Percentiles rank a stretch among this genome's conserved stretches.
phyloP scores from a whole-genome alignment of 2,888 invertebrate species.

The Pristionchus japonicus region DNA sequence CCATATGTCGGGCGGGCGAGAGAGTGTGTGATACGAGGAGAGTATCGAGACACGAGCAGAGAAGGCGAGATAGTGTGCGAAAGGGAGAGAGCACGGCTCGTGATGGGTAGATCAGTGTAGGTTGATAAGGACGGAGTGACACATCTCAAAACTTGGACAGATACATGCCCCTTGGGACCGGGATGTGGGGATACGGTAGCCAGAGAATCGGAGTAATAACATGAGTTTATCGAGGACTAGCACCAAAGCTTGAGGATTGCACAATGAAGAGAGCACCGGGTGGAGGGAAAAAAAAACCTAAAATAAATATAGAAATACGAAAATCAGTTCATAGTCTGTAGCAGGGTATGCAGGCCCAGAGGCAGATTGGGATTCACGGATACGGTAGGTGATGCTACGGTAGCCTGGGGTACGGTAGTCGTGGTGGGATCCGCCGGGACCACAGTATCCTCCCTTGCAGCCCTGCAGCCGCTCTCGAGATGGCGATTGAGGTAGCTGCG shows the following conservation, averaged over 20 bases:
- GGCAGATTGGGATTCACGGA: background rate
- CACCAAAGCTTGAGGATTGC: background rate
- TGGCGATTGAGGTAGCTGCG: conserved; percentile 94
- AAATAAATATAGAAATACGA: no score
- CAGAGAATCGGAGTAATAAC: background rate
- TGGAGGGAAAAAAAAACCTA: background rate
- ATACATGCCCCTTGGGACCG: background rate
- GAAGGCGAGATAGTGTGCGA: background rate
- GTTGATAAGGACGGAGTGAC: background rate
- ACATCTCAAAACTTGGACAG: conserved; percentile 11
- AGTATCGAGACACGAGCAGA: no score
- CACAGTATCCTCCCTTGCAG: background rate
- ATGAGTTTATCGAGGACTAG: background rate
- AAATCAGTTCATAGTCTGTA: no score
- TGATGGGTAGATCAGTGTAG: background rate
- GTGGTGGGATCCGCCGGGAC: no score
- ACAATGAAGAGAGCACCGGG: background rate
- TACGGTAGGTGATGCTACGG: background rate
- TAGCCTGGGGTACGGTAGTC: no score
- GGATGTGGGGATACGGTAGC: background rate
- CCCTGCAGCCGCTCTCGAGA: conserved; percentile 68
- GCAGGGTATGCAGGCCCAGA: no score
- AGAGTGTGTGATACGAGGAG: background rate
- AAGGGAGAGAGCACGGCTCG: background rate
- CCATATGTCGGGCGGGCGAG: conserved; percentile 10